A percentile compares a stretch with the other conserved stretches of the same genome.
Conservation (phyloP, 1,140 invertebrate genomes). For the Camponotus pennsylvanicus region DNA sequence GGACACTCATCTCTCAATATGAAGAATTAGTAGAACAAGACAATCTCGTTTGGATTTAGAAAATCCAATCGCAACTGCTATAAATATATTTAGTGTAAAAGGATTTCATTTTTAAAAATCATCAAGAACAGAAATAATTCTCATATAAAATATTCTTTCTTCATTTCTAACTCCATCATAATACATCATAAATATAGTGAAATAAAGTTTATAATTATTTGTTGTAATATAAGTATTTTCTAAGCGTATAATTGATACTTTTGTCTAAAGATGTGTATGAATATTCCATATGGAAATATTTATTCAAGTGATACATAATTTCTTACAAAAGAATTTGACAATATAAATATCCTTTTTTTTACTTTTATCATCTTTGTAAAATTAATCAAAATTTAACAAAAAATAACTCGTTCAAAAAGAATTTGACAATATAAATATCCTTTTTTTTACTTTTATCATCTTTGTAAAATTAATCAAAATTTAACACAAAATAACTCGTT, state of each 20-base stretch:
- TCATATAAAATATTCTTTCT: neutral
- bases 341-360: neutral
- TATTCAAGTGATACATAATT: neutral
- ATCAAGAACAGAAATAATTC: neutral
- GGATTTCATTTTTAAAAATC: neutral
- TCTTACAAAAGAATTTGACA: neutral
- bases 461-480: neutral
- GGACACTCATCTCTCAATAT: neutral
- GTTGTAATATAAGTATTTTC: neutral
- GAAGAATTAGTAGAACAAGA: neutral
- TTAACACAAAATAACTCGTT: neutral
- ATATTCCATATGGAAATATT: neutral
- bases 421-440: neutral
- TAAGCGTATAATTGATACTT: neutral
- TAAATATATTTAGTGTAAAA: neutral
- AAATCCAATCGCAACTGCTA: neutral
- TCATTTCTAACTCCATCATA: neutral
- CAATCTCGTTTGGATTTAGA: neutral
- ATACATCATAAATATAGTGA: constrained; percentile 12
- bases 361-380: neutral
- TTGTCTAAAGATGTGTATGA: neutral
- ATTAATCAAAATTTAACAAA: neutral
- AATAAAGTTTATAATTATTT: constrained; percentile 6
- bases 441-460: neutral
- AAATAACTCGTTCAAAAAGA: neutral